Evolutionary conservation across 2,888 invertebrate genomes (phyloP), one percentile per base, ranked within the genome.

Genomic region (Hanleya hanleyi): DNA sequence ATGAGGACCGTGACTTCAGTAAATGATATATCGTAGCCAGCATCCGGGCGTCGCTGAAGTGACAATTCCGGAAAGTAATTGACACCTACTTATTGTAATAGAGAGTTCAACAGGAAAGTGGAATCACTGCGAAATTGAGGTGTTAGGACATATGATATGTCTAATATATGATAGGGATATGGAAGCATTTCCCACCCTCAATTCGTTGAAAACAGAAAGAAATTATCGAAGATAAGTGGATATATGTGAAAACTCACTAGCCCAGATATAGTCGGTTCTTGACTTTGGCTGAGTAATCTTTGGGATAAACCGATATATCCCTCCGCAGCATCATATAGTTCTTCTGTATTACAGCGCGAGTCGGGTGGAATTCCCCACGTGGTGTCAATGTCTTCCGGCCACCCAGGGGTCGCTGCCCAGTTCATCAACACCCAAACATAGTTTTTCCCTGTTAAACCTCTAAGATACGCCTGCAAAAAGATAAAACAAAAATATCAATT

Each of bases 371-470:
- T 51, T 18, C 50, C 68, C 68, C 68, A 68, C 5, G 49, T 35
- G 12, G 50, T 22, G 36, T 68, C 68, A 15, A 68, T 36, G 15
- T n/a, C 22, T 1, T 68, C 29, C 22, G 68, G 68, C 68, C 68
- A 68, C 15, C 68, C 51, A 1, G 68, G 68, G 1, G 68, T 4
- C 12, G 51, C 68, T 12, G 68, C 32, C 47, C 35, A 68, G 41
- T 68, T 50, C 68, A 68, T 33, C 33, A 68, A n/a, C 15, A 68
- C 50, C 68, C 68, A 68, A 18, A 38, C 38, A 18, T 68, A 68
- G 15, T 68, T 49, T 6, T 32, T 26, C 1, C 68, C 68, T 9
- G 68, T 68, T n/a, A 68, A 29, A 18, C 68, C 68, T 3, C 22
- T 3, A 29, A 2, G 64, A 37, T 64, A 64, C n/a, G 64, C 64